Conservation (phyloP, 2,888 invertebrate genomes). For the Synanthedon myopaeformis region DNA sequence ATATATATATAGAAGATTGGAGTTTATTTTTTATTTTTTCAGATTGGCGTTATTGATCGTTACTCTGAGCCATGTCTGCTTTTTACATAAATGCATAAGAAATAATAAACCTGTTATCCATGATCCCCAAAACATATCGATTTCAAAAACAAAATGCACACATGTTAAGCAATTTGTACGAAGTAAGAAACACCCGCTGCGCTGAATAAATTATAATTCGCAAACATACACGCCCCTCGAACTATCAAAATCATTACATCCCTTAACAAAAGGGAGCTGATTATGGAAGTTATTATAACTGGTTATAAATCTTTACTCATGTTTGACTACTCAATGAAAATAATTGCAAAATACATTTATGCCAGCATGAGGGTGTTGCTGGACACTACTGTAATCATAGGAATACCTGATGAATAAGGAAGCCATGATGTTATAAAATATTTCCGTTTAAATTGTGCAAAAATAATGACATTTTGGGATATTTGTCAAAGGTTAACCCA, state of each 20-base stretch:
- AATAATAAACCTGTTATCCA: neutral
- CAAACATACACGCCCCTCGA: conserved; percentile 42
- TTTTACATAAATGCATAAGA: neutral
- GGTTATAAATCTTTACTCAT: conserved; percentile 1
- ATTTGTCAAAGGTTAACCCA: no score
- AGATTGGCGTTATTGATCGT: no score
- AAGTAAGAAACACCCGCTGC: conserved; percentile 53
- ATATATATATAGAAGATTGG: no score
- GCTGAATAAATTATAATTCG: conserved; percentile 20
- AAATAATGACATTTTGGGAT: no score
- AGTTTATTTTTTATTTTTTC: no score
- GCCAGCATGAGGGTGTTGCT: neutral
- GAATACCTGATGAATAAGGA: neutral
- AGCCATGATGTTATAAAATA: no score
- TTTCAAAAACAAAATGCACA: conserved; percentile 18
- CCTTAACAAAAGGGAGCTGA: conserved; percentile 53
- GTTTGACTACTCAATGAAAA: neutral
- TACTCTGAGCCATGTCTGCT: no score
- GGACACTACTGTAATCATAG: neutral
- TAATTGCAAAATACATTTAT: neutral
- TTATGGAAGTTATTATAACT: conserved; percentile 49
- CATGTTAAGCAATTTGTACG: conserved; percentile 62
- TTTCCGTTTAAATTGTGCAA: no score
- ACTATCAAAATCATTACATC: conserved; percentile 42
- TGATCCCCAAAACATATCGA: neutral